These are phyloP conservation scores for Rhinella marina DNA, from an alignment of 2,797 vertebrate genomes.

Conservation along the genomic window DNA sequence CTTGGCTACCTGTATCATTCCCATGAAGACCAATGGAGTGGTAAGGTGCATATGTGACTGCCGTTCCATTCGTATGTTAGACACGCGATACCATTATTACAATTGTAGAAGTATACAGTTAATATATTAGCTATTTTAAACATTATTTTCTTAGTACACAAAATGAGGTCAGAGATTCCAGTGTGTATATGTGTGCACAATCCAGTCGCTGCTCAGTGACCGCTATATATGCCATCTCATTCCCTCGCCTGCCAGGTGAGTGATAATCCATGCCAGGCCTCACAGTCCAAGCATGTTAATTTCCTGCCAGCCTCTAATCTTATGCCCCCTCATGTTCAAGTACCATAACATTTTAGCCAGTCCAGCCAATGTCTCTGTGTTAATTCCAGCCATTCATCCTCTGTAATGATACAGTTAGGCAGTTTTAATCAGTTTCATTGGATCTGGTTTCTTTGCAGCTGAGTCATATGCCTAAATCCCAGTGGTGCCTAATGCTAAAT, in stretches of 20 bases:
- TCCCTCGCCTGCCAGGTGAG: conserved; percentile 49
- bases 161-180: not conserved
- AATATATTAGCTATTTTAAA: not conserved
- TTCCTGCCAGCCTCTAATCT: conserved; percentile 35
- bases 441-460: not conserved
- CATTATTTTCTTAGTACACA: not conserved
- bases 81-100: too few species aligned
- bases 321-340: conserved; percentile 22
- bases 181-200: too few species aligned
- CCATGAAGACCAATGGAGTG: too few species aligned
- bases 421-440: not conserved
- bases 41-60: too few species aligned
- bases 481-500: not conserved
- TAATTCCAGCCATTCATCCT: conserved; percentile 38
- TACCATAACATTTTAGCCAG: conserved; percentile 38
- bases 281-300: not conserved
- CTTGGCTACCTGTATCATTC: too few species aligned
- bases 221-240: conserved; percentile 10
- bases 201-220: not conserved
- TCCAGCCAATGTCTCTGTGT: not conserved
- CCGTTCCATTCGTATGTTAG: too few species aligned
- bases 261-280: conserved; percentile 26
- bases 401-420: conserved; percentile 48
- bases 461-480: not conserved
- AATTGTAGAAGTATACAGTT: too few species aligned